phyloP scores from a whole-genome alignment of 2,888 invertebrate genomes.

The Xestobium rufovillosum region DNA sequence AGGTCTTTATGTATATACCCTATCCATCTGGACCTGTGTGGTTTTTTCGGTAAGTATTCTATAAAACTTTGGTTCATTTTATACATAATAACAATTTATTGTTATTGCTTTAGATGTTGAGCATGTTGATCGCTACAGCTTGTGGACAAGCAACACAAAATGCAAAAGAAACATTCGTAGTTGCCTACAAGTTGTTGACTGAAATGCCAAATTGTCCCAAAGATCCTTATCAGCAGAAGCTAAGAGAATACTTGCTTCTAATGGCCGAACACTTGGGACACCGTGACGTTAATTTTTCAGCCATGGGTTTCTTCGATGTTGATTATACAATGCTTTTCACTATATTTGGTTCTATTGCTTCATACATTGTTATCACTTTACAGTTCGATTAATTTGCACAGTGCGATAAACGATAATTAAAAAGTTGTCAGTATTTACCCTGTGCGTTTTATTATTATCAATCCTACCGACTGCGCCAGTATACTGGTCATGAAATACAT shows the following conservation, averaged over 20 bases:
- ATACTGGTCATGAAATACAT: too few relatives aligned
- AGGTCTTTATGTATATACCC: too few relatives aligned
- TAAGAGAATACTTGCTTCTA: slow-evolving; percentile 19
- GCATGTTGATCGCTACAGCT: too few relatives aligned
- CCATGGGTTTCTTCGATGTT: slow-evolving; percentile 17
- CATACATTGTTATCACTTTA: slow-evolving; percentile 18
- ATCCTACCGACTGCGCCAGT: too few relatives aligned
- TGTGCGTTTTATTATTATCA: too few relatives aligned
- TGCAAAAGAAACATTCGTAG: slow-evolving; percentile 16
- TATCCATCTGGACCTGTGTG: too few relatives aligned
- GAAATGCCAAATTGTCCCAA: slow-evolving; percentile 13
- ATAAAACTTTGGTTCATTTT: too few relatives aligned
- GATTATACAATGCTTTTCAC: slow-evolving; percentile 18
- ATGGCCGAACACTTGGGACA: slow-evolving; percentile 19
- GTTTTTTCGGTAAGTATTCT: too few relatives aligned
- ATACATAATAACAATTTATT: too few relatives aligned
- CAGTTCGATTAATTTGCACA: slow-evolving; percentile 17
- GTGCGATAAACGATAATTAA: too few relatives aligned
- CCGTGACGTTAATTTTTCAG: slow-evolving; percentile 16
- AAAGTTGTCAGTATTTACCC: too few relatives aligned
- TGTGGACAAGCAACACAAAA: slow-evolving; percentile 9
- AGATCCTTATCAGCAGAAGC: slow-evolving; percentile 7
- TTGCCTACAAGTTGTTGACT: slow-evolving; percentile 19
- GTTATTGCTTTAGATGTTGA: too few relatives aligned
- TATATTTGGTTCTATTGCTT: slow-evolving; percentile 17